phyloP scores from a whole-genome alignment of 2,113 vertebrate genomes.

The Ceratotherium simum region DNA sequence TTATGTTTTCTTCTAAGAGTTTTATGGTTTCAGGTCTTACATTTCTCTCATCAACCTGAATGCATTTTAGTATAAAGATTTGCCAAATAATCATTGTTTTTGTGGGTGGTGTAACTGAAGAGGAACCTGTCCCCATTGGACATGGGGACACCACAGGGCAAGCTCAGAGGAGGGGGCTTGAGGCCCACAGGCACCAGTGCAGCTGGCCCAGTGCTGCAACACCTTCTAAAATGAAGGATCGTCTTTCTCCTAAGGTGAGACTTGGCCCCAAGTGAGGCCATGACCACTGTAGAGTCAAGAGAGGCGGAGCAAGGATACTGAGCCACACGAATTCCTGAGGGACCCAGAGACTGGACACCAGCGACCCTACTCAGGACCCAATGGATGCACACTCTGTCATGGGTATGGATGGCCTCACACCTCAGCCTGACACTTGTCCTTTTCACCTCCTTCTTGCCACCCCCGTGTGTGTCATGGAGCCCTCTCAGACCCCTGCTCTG shows the following conservation, averaged over 20 bases:
- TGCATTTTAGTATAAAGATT: neutral
- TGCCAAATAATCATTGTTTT: rapidly evolving
- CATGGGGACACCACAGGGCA: rapidly evolving
- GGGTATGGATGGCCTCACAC: neutral
- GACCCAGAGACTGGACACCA: rapidly evolving
- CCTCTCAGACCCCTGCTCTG: rapidly evolving
- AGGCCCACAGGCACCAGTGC: rapidly evolving
- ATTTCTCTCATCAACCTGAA: neutral
- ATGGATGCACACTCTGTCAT: too few relatives aligned
- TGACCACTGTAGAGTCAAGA: neutral
- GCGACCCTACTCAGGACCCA: neutral
- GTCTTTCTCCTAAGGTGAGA: rapidly evolving
- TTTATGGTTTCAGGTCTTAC: neutral
- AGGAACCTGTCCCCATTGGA: neutral
- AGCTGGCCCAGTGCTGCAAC: neutral
- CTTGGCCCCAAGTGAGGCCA: rapidly evolving
- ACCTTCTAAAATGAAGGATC: neutral
- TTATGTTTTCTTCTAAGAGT: neutral
- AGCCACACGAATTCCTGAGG: rapidly evolving
- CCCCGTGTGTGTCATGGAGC: neutral
- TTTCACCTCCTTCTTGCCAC: neutral
- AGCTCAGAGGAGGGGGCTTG: too few relatives aligned
- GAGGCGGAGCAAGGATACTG: rapidly evolving
- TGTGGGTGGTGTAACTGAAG: too few relatives aligned
- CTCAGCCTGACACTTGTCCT: too few relatives aligned